Evolutionary conservation across 92 coral and sea anemone genomes (phyloP).

Genomic region (Phenganax marumi): DNA sequence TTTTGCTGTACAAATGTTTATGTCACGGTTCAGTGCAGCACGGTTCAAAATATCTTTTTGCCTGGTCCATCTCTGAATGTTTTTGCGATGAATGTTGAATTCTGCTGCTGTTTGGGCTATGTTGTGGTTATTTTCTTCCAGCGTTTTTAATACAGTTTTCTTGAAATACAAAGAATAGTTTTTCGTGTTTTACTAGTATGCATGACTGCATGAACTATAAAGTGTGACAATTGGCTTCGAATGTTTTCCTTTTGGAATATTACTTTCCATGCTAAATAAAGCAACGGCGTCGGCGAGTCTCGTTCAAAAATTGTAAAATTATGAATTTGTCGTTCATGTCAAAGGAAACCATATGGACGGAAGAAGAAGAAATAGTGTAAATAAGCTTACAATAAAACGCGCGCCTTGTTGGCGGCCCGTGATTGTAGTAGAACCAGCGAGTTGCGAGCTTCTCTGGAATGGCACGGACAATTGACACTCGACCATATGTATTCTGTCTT

Average conservation of each 20-base stretch:
- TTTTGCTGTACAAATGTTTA: conserved; percentile 38
- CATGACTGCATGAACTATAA: too few relatives aligned
- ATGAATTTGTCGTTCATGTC: too few relatives aligned
- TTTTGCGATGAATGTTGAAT: conserved; percentile 54
- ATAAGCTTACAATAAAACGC: too few relatives aligned
- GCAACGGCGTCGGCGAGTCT: too few relatives aligned
- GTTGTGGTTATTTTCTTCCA: conserved; percentile 51
- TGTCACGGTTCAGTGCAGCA: conserved; percentile 51
- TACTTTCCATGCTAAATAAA: too few relatives aligned
- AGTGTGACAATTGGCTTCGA: too few relatives aligned
- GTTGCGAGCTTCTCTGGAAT: not conserved
- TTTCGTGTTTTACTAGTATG: conserved; percentile 34
- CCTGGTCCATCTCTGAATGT: conserved; percentile 40
- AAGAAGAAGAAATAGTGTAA: too few relatives aligned
- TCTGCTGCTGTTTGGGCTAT: conserved; percentile 44
- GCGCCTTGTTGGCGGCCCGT: too few relatives aligned
- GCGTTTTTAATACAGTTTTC: conserved; percentile 45
- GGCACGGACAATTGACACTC: conserved; percentile 16
- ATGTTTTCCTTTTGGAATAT: too few relatives aligned
- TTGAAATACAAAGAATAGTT: conserved; percentile 51
- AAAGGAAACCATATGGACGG: too few relatives aligned
- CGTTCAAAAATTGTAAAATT: too few relatives aligned
- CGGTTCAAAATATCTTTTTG: conserved; percentile 43
- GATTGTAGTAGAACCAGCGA: too few relatives aligned
- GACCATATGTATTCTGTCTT: conserved; percentile 15